A percentile compares a stretch with the other conserved stretches of the same genome.
Conservation (phyloP, 2,113 vertebrate genomes). For the Nothocercus julius region DNA sequence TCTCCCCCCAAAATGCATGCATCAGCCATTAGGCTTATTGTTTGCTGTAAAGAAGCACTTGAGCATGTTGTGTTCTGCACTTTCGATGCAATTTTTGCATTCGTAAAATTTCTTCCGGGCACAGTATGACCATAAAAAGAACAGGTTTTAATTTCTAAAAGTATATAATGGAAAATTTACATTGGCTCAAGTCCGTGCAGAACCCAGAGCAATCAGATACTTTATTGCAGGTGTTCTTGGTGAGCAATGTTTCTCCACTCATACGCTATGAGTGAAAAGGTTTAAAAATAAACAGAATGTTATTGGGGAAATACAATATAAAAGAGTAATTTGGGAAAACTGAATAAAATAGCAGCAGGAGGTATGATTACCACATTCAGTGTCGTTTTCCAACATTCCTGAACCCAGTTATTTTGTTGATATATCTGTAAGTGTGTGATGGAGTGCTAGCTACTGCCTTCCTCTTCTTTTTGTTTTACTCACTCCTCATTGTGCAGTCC, state of each 20-base stretch:
- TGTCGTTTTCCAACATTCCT: not conserved
- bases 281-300: not conserved
- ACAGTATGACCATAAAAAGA: not conserved
- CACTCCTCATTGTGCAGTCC: not conserved
- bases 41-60: not conserved
- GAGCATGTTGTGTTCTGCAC: not conserved
- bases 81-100: not conserved
- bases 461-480: not conserved
- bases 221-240: not conserved
- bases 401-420: not conserved
- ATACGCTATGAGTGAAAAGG: not conserved
- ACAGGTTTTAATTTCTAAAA: constrained; percentile 8
- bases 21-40: not conserved
- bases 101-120: not conserved
- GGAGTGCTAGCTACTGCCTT: not conserved
- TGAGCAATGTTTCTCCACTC: not conserved
- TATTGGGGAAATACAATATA: constrained; percentile 6
- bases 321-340: not conserved
- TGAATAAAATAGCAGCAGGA: not conserved
- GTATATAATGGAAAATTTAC: constrained; percentile 19
- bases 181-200: not conserved
- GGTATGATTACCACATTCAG: not conserved
- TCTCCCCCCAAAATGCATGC: not conserved
- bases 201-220: not conserved
- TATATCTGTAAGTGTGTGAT: not conserved